A percentile compares a stretch with the other conserved stretches of the same genome.
Conservation (phyloP, 2,797 vertebrate genomes). For the Dipus sagitta region DNA sequence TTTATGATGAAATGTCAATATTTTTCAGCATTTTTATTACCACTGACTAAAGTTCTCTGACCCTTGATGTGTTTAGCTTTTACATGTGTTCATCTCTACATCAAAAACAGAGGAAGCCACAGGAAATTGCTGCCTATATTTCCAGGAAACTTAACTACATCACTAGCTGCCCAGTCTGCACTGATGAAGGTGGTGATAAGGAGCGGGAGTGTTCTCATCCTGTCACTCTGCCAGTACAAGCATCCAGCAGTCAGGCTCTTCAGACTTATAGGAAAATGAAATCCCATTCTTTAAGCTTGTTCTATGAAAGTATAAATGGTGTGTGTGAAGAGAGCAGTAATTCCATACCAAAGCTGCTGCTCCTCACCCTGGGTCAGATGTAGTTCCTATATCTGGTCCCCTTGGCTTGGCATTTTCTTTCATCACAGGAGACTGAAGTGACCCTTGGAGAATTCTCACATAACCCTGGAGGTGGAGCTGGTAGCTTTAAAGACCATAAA, state of each 20-base stretch:
- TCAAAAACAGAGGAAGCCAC: constrained; percentile 83
- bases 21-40: constrained; percentile 62
- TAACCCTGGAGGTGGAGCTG: not conserved
- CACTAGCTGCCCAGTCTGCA: constrained; percentile 47
- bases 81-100: constrained; percentile 75
- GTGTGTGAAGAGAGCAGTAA: not conserved
- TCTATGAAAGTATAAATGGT: constrained; percentile 12
- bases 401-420: not conserved
- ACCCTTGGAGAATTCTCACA: not conserved
- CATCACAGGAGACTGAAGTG: not conserved
- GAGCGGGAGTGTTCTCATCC: not conserved
- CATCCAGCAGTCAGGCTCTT: not conserved
- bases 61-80: constrained; percentile 80
- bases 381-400: not conserved
- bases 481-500: not conserved
- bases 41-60: constrained; percentile 57
- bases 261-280: not conserved
- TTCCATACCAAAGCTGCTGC: not conserved
- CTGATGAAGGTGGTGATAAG: constrained; percentile 74
- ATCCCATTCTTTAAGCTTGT: not conserved
- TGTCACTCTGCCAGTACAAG: not conserved
- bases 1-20: constrained; percentile 73
- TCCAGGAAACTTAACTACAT: constrained; percentile 81
- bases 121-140: constrained; percentile 82
- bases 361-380: not conserved